Base-by-base conservation (phyloP, 2,888 invertebrate genomes). In the Ornithoptera alexandrae region DNA sequence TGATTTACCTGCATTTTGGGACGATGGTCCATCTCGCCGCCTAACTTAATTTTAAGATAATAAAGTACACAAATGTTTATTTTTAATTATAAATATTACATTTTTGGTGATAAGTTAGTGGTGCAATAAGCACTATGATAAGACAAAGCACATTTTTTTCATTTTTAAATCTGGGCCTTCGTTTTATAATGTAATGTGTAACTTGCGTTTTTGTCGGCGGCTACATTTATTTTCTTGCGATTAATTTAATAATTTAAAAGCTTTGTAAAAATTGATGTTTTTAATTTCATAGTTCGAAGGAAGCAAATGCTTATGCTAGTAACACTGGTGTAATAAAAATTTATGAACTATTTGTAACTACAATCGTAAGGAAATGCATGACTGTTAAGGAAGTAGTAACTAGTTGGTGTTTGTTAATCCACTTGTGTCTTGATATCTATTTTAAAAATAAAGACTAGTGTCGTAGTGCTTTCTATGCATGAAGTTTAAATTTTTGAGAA, bases 11-110 rank as follows among this genome's bases (percentile, higher is more conserved):
- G 53, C n/a, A 15, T 15, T 15, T 46, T n/a, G 18, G n/a, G n/a
- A n/a, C 53, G n/a, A n/a, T 7, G n/a, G n/a, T 53, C 18, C 20
- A 22, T 58, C n/a, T 12, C 22, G 22, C 58, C 58, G 58, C 22
- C 58, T 58, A 58, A 58, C 24, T 58, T 58, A 58, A 58, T 22
- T 58, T 20, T 58, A 58, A 22, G 24, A 58, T n/a, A 12, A 56
- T 56, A 56, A 56, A 58, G 24, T 57, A 60, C 36, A 50, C 18
- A 50, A 50, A 50, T 15, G 53, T 53, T 46, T 46, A 46, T 46
- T 46, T 46, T 46, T 46, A 46, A 53, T n/a, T n/a, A 53, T 18
- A n/a, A 53, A n/a, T 53, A 6, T 18, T 22, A 22, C 22, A 22
- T 53, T 18, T 53, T 53, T n/a, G 18, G 5, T 53, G 53, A 53